Percentiles rank a stretch among this genome's conserved stretches.
phyloP scores from a whole-genome alignment of 2,888 invertebrate genomes.

The Drosophila ustulata region DNA sequence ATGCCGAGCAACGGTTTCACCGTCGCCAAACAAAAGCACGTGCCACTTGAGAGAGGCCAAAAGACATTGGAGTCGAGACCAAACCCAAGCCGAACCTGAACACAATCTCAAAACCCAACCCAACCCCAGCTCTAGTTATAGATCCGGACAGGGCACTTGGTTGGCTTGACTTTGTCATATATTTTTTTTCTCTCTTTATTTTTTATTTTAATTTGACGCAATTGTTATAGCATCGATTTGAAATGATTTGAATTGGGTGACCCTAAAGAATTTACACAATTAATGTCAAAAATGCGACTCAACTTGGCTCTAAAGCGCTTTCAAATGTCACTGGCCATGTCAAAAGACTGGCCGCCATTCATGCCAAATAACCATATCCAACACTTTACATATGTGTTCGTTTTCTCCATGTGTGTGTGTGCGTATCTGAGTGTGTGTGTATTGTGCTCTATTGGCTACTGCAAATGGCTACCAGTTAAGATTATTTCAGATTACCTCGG shows the following conservation, averaged over 20 bases:
- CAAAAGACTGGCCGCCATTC: conserved; percentile 62
- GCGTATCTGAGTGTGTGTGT: conserved; percentile 11
- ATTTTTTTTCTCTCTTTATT: conserved; percentile 19
- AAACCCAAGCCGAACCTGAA: neutral
- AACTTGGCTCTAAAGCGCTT: conserved; percentile 59
- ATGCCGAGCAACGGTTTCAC: conserved; percentile 72
- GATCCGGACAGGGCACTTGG: conserved; percentile 54
- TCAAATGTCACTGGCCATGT: conserved; percentile 71
- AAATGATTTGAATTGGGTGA: conserved; percentile 62
- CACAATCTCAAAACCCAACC: conserved; percentile 7
- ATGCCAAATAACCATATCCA: conserved; percentile 31
- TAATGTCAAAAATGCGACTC: conserved; percentile 66
- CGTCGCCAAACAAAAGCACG: conserved; percentile 69
- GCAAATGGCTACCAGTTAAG: conserved; percentile 59
- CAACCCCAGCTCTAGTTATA: conserved; percentile 24
- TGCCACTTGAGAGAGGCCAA: conserved; percentile 66
- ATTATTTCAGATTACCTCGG: conserved; percentile 38
- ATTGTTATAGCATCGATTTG: conserved; percentile 69
- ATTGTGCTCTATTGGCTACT: conserved; percentile 57
- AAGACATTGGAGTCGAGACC: conserved; percentile 35
- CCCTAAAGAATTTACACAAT: conserved; percentile 67
- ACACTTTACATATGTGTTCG: conserved; percentile 28
- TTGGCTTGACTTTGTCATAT: conserved; percentile 47
- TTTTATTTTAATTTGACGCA: conserved; percentile 68
- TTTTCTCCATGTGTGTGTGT: neutral